Evolutionary conservation across 2,888 invertebrate species (phyloP).

Genomic region (Hymenopus coronatus): DNA sequence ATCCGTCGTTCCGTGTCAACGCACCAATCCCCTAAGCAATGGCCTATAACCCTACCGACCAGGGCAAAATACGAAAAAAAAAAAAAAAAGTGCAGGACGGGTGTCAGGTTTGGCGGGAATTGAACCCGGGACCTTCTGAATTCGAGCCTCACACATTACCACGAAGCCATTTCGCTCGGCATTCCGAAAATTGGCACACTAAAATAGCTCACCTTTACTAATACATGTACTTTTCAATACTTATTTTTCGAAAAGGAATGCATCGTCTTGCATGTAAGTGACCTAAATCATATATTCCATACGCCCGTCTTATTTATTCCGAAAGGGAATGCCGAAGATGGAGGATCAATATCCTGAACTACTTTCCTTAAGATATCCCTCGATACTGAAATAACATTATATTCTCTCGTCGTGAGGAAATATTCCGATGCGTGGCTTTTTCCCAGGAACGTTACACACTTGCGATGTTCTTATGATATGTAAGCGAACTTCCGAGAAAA

Average conservation of each 20-base stretch:
- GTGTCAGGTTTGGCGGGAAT: too few relatives aligned
- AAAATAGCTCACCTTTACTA: background rate
- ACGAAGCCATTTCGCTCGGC: too few relatives aligned
- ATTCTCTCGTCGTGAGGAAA: background rate
- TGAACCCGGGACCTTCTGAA: too few relatives aligned
- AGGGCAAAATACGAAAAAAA: too few relatives aligned
- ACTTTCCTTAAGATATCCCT: background rate
- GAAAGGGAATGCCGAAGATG: background rate
- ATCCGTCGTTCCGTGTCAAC: too few relatives aligned
- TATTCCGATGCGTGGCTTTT: background rate
- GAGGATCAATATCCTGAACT: background rate
- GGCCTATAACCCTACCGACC: too few relatives aligned
- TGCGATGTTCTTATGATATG: background rate
- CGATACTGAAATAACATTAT: background rate
- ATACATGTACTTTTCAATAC: background rate
- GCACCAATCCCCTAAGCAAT: too few relatives aligned
- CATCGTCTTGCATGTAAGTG: background rate
- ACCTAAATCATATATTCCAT: background rate
- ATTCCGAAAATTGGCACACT: too few relatives aligned
- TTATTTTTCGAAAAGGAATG: background rate
- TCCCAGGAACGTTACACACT: background rate
- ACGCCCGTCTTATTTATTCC: background rate
- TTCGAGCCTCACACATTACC: too few relatives aligned
- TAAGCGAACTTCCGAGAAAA: background rate
- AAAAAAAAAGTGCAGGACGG: too few relatives aligned